Evolutionary conservation across 2,113 vertebrate genomes (phyloP).

Genomic region (Ia io): DNA sequence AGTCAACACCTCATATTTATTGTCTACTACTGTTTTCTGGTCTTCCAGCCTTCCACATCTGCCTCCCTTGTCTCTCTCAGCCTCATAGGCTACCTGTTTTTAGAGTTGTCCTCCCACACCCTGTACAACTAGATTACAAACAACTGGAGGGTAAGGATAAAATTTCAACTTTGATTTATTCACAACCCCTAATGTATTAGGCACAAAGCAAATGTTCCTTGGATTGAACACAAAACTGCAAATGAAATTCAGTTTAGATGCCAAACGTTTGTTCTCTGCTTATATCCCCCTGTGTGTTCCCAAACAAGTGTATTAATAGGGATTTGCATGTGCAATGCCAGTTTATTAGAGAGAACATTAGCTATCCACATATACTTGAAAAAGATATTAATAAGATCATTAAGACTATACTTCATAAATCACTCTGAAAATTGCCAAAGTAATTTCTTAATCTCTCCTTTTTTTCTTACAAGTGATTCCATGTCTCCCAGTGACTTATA

Average conservation of each 20-base stretch:
- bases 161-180: background rate
- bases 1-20: fast-evolving
- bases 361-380: conserved; percentile 13
- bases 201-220: background rate
- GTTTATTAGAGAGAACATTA: conserved; percentile 62
- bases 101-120: background rate
- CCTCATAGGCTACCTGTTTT: background rate
- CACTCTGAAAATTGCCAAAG: conserved; percentile 54
- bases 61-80: background rate
- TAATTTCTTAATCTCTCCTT: conserved; percentile 44
- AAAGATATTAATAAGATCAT: conserved; percentile 65
- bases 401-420: conserved; percentile 62
- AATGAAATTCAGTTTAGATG: conserved; percentile 19
- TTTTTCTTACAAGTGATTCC: conserved; percentile 19
- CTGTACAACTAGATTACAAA: background rate
- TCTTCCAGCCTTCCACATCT: background rate
- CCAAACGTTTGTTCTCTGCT: conserved; percentile 77
- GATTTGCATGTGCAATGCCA: conserved; percentile 62
- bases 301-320: conserved; percentile 49
- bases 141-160: background rate
- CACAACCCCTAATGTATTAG: background rate
- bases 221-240: conserved; percentile 24
- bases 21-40: background rate
- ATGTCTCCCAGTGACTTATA: conserved; percentile 70
- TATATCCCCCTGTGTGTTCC: conserved; percentile 49